A percentile compares a stretch with the other conserved stretches of the same genome.
Evolutionary conservation across 2,888 invertebrate species (phyloP).

Genomic region (Ophion obscuratus): DNA sequence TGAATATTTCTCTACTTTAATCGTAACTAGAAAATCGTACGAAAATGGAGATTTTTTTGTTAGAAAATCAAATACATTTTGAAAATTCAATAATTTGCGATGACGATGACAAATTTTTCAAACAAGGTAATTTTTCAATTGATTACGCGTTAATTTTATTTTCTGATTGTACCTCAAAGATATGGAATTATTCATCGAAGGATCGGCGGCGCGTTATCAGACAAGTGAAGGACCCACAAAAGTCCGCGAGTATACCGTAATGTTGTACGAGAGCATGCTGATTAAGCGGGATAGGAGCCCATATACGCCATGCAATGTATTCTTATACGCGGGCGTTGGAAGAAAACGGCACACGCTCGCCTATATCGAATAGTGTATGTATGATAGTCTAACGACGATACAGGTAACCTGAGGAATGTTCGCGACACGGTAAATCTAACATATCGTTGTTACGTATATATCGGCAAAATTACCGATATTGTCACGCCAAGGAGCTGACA

Average conservation of each 20-base stretch:
- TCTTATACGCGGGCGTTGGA: background rate
- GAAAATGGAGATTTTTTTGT: no score
- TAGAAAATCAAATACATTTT: no score
- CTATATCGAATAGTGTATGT: slow-evolving; percentile 16
- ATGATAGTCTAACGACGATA: background rate
- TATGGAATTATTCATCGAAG: background rate
- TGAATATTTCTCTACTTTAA: no score
- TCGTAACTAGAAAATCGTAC: no score
- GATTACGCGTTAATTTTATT: no score
- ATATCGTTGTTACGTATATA: slow-evolving; percentile 40
- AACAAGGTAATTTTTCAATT: no score
- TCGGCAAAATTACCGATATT: slow-evolving; percentile 52
- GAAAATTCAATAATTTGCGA: no score
- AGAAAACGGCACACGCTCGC: background rate
- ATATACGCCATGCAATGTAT: slow-evolving; percentile 13
- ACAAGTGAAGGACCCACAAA: slow-evolving; percentile 22
- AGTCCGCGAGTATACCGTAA: slow-evolving; percentile 48
- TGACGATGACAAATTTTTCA: no score
- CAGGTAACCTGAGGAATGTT: slow-evolving; percentile 31
- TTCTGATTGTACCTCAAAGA: no score
- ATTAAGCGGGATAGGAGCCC: slow-evolving; percentile 48
- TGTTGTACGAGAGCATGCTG: slow-evolving; percentile 41
- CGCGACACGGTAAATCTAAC: slow-evolving; percentile 46
- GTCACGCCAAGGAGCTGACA: slow-evolving; percentile 5
- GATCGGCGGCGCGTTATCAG: slow-evolving; percentile 8